A percentile compares a stretch with the other conserved stretches of the same genome.
phyloP scores from a whole-genome alignment of 2,113 vertebrate species.

The Dicaeum eximium region DNA sequence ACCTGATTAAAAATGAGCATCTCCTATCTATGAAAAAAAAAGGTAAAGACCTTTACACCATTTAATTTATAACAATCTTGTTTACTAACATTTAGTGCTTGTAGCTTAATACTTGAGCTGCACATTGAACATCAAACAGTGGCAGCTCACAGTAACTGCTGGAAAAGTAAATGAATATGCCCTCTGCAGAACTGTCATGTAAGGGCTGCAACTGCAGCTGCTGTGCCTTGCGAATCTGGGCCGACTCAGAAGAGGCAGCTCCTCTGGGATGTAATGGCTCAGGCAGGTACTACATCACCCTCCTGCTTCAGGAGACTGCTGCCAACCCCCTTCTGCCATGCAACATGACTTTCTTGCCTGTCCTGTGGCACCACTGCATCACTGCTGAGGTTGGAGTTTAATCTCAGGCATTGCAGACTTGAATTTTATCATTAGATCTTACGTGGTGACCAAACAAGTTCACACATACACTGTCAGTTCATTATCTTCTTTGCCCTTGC shows the following conservation, averaged over 20 bases:
- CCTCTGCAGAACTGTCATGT: background rate
- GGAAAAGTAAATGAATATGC: background rate
- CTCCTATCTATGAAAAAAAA: background rate
- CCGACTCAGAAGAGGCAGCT: background rate
- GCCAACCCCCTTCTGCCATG: background rate
- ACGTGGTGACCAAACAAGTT: rapidly evolving
- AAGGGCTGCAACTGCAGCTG: background rate
- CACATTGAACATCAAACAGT: background rate
- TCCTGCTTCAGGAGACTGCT: background rate
- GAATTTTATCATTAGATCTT: background rate
- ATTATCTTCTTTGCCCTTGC: background rate
- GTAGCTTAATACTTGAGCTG: background rate
- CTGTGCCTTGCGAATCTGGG: background rate
- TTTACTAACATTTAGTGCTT: background rate
- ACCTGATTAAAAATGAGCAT: background rate
- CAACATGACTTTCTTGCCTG: background rate
- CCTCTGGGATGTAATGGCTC: background rate
- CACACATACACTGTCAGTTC: rapidly evolving
- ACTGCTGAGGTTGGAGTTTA: background rate
- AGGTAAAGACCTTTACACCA: background rate
- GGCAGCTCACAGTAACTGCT: background rate
- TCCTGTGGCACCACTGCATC: rapidly evolving
- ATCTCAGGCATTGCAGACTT: background rate
- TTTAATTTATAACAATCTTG: background rate
- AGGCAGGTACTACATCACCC: background rate